Percentiles rank a stretch among this genome's conserved stretches.
These are phyloP conservation scores for Zophobas morio DNA, from an alignment of 1,140 invertebrate species.

Conservation along the genomic window DNA sequence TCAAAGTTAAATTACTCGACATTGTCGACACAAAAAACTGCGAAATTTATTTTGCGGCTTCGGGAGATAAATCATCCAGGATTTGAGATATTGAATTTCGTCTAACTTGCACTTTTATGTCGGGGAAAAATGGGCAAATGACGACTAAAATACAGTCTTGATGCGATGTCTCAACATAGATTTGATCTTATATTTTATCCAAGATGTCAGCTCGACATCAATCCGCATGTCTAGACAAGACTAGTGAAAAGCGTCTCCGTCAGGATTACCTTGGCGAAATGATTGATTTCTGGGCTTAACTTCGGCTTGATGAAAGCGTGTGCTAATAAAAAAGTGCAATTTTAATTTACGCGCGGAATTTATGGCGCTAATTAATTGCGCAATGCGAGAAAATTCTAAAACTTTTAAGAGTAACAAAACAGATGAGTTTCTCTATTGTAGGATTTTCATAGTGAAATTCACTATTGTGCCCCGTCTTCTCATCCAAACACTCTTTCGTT, in stretches of 20 bases:
- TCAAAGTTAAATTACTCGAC: conserved; percentile 12
- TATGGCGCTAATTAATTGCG: no score
- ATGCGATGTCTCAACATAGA: conserved; percentile 21
- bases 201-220: conserved; percentile 37
- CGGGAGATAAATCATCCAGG: conserved; percentile 4
- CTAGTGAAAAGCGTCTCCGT: conserved; percentile 3
- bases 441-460: no score
- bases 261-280: conserved; percentile 27
- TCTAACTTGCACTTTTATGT: neutral
- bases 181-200: conserved; percentile 43
- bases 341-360: neutral
- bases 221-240: conserved; percentile 34
- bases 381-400: no score
- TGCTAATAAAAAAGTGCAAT: conserved; percentile 6
- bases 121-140: neutral
- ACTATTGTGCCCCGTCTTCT: no score
- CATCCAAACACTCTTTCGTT: no score
- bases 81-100: conserved; percentile 1
- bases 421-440: no score
- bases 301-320: conserved; percentile 5
- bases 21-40: neutral
- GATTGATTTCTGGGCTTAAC: conserved; percentile 33
- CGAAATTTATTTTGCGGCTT: neutral
- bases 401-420: no score
- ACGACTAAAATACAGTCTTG: neutral